A percentile compares a stretch with the other conserved stretches of the same genome.
Conservation (phyloP, 2,113 vertebrate genomes). For the Notiomystis cincta region DNA sequence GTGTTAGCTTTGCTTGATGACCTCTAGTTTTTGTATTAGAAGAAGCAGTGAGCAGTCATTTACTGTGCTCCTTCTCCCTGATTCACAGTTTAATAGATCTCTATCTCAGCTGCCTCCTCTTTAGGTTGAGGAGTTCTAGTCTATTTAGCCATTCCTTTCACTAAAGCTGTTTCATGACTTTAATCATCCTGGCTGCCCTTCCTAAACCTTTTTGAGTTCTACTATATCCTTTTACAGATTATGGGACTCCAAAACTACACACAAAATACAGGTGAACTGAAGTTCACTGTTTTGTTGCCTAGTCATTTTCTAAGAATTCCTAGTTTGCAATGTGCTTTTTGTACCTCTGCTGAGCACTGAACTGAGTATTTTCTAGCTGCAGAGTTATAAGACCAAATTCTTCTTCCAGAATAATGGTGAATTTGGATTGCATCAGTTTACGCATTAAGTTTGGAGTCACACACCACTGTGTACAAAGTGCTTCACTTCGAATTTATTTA, state of each 20-base stretch:
- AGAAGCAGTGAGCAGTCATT: not conserved
- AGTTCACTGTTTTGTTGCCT: not conserved
- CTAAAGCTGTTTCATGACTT: not conserved
- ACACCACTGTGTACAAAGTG: not conserved
- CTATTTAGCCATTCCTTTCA: not conserved
- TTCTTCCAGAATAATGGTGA: not conserved
- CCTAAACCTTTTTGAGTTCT: not conserved
- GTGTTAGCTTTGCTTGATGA: not conserved
- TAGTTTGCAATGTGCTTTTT: not conserved
- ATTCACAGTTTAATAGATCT: conserved; percentile 14
- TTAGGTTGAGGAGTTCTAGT: not conserved
- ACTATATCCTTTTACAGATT: not conserved
- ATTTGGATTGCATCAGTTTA: not conserved
- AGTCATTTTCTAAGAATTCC: not conserved
- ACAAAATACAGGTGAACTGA: not conserved
- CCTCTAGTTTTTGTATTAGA: not conserved
- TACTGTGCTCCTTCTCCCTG: not conserved
- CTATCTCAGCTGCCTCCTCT: not conserved
- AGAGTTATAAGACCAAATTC: not conserved
- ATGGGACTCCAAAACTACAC: not conserved
- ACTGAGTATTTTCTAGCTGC: not conserved
- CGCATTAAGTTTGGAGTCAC: not conserved
- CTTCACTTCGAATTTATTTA: not conserved
- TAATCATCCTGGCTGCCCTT: not conserved
- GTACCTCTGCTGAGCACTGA: not conserved